Evolutionary conservation across 2,888 invertebrate genomes (phyloP), one percentile per base, ranked within the genome.

Genomic region (Fragum fragum): DNA sequence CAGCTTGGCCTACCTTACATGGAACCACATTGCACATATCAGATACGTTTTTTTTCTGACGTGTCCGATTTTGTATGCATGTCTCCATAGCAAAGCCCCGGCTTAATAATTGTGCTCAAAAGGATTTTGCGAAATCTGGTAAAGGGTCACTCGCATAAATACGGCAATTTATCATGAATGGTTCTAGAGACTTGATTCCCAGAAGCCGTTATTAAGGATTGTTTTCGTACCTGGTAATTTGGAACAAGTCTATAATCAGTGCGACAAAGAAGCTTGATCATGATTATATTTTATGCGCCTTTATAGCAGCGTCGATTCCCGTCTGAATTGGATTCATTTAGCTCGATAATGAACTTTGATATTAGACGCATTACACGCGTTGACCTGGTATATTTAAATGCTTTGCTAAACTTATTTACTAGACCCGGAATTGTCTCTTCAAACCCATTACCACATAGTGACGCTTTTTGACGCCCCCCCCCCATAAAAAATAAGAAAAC

Each of bases 151-250:
- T 57, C 6, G 21, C 26, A 57, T 57, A 57, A 57, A 57, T 57
- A 57, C 7, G 26, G 57, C 57, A 26, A 57, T 57, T 57, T 57
- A 26, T 57, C 57, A 57, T 26, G 57, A 57, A 57, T 26, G 23
- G 57, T 57, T 57, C 47, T 42, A 9, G 42, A 66, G 57, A 66
- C 36, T 66, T 63, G 28, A 66, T 66, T 66, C 66, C 66, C 66
- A 66, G 39, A 66, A 66, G 66, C 66, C 66, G 42, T 66, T 36
- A 66, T 66, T 66, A 66, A 66, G 23, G 66, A 66, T 66, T 66
- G 66, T 66, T 66, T 66, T 66, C 42, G 21, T 66, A 66, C 66
- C 66, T 66, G 66, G 66, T 66, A 39, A 66, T 66, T 66, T 66
- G 66, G 66, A 42, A 39, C 66, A 36, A 66, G 66, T 66, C 66